Evolutionary conservation across 2,888 invertebrate species (phyloP), one percentile per base, ranked within the genome.

Genomic region (Hydrotaea diabolus): DNA sequence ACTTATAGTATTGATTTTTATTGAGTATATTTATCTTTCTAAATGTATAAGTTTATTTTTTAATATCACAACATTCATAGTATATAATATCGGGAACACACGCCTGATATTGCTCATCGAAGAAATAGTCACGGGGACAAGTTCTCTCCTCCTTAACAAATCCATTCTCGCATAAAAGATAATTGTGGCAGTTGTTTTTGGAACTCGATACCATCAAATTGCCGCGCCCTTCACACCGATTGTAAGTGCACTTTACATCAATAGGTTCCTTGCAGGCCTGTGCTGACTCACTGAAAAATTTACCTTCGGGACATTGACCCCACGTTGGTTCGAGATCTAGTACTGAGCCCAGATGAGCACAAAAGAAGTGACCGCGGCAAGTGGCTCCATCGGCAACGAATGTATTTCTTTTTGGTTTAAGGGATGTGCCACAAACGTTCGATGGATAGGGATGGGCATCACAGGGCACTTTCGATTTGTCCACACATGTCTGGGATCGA

Each of bases 191-290:
- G 59, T 90, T 85, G 46, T 89, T 89, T 0, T 55, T 85, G 57
- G 87, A 87, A 62, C 89, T 88, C 43, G 88, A 77, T 2, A 92
- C 91, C 21, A 87, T 46, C 46, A 73, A 79, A 0, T 86, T 87
- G 2, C 90, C 89, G 2, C 92, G 90, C 8, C 91, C 90, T 0
- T 92, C 91, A 39, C 92, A 92, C 0, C 92, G 89, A 77, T 91
- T 89, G 73, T 87, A 71, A 0, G 59, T 72, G 85, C 92, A 91
- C 5, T 86, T 80, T 17, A 88, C 88, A 1, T 86, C 62, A 0
- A 72, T 64, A 2, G 91, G 86, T 9, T 78, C n/a, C 0, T 3
- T 62, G 31, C 91, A 91, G 0, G 39, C 39, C 0, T n/a, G 46
- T 7, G 31, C 0, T 0, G 17, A 13, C 0, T 19, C 76, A 74